These are phyloP conservation scores for Urosaurus nigricauda DNA, from an alignment of 2,797 vertebrate genomes.

Conservation along the genomic window DNA sequence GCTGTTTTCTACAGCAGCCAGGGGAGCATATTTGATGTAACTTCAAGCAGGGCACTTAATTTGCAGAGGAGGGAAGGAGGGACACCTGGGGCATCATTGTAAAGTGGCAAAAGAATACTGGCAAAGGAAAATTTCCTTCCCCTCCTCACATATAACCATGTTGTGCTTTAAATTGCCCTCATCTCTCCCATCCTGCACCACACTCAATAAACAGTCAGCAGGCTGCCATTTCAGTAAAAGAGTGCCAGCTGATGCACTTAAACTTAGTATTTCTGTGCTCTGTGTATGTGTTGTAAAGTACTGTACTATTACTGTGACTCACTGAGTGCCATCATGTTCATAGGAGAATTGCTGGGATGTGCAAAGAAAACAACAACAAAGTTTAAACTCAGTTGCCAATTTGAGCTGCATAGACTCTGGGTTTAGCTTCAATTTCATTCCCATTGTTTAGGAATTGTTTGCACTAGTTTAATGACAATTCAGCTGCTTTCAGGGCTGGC, in stretches of 20 bases:
- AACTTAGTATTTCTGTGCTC: neutral
- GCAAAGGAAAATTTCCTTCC: neutral
- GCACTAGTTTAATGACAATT: conserved; percentile 1
- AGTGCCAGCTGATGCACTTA: conserved; percentile 1
- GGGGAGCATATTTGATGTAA: neutral
- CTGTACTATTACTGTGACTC: neutral
- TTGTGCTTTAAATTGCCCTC: neutral
- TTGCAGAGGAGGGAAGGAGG: too few species aligned
- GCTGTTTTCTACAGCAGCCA: neutral
- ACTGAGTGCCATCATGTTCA: neutral
- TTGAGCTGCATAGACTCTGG: neutral
- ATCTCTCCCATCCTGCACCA: neutral
- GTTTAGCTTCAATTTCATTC: conserved; percentile 7
- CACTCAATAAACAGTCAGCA: neutral
- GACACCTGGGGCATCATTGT: neutral
- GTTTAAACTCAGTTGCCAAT: neutral
- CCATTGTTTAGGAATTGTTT: neutral
- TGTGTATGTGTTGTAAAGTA: neutral
- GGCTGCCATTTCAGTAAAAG: neutral
- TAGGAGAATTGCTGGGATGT: neutral
- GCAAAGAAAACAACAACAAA: conserved; percentile 3
- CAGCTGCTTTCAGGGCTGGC: neutral
- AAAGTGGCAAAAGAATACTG: neutral
- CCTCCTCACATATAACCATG: neutral
- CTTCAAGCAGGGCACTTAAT: neutral